Evolutionary conservation across 2,888 invertebrate genomes (phyloP).

Genomic region (Ormyrus nitidulus): DNA sequence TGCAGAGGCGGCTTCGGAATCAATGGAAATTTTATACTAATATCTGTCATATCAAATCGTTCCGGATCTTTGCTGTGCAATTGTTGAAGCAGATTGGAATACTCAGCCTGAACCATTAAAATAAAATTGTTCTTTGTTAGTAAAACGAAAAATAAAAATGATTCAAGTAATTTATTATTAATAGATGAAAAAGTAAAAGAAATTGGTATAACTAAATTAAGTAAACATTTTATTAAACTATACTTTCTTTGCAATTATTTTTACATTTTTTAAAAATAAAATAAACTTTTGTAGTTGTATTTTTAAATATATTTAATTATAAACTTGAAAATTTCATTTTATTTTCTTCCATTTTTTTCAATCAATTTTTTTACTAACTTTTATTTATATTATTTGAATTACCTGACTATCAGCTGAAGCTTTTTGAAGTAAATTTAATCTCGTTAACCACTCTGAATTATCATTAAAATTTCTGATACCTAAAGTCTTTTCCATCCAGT

Average conservation of each 20-base stretch:
- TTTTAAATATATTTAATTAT: not conserved
- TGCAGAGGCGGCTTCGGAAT: not conserved
- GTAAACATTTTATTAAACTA: not conserved
- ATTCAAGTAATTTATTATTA: no score
- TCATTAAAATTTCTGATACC: constrained; percentile 19
- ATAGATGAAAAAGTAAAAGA: no score
- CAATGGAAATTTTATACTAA: not conserved
- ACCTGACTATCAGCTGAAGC: constrained; percentile 18
- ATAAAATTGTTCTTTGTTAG: no score
- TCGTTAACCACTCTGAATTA: constrained; percentile 27
- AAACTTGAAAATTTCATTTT: not conserved
- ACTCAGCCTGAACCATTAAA: not conserved
- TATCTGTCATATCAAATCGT: constrained; percentile 2
- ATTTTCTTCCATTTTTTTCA: no score
- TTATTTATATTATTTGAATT: not conserved
- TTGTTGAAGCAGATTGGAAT: not conserved
- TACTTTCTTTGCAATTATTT: not conserved
- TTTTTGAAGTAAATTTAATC: not conserved
- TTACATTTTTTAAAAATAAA: not conserved
- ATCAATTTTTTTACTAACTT: not conserved
- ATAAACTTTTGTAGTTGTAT: not conserved
- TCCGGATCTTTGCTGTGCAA: not conserved
- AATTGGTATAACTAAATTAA: not conserved
- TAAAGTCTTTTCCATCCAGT: constrained; percentile 34
- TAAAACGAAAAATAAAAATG: no score